Evolutionary conservation across 2,113 vertebrate genomes (phyloP).

Genomic region (Corydoras maculifer): DNA sequence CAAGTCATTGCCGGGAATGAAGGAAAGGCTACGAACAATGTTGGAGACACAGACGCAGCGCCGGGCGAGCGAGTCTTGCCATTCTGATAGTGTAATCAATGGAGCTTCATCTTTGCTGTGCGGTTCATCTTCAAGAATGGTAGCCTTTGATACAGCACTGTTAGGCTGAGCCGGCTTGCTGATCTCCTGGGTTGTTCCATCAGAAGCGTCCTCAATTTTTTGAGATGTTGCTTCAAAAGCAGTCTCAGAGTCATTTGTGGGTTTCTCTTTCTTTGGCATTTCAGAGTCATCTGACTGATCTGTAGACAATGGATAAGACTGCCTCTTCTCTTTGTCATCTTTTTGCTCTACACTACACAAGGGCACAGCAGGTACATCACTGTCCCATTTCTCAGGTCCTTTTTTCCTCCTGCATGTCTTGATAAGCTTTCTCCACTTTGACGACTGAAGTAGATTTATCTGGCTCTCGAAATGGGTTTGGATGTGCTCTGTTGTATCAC

Average conservation of each 20-base stretch:
- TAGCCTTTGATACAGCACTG: conserved; percentile 33
- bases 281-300: conserved; percentile 38
- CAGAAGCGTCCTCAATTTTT: conserved; percentile 25
- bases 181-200: conserved; percentile 49
- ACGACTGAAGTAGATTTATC: conserved; percentile 65
- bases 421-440: conserved; percentile 61
- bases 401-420: conserved; percentile 59
- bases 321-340: conserved; percentile 51
- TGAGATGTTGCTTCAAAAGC: conserved; percentile 35
- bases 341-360: conserved; percentile 28
- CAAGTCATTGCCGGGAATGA: conserved; percentile 93
- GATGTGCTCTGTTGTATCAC: conserved; percentile 96
- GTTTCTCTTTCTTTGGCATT: conserved; percentile 42
- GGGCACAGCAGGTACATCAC: conserved; percentile 37
- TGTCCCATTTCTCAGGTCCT: conserved; percentile 55
- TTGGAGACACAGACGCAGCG: conserved; percentile 95
- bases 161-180: conserved; percentile 52
- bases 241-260: conserved; percentile 5
- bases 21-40: conserved; percentile 95
- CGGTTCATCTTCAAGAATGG: conserved; percentile 94
- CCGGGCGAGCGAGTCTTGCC: conserved; percentile 93
- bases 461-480: conserved; percentile 96
- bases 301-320: conserved; percentile 38
- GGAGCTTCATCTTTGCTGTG: conserved; percentile 97
- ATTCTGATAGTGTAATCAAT: conserved; percentile 83